These are phyloP conservation scores for Eubucco bourcierii DNA, from an alignment of 2,113 vertebrate genomes.

Conservation along the genomic window DNA sequence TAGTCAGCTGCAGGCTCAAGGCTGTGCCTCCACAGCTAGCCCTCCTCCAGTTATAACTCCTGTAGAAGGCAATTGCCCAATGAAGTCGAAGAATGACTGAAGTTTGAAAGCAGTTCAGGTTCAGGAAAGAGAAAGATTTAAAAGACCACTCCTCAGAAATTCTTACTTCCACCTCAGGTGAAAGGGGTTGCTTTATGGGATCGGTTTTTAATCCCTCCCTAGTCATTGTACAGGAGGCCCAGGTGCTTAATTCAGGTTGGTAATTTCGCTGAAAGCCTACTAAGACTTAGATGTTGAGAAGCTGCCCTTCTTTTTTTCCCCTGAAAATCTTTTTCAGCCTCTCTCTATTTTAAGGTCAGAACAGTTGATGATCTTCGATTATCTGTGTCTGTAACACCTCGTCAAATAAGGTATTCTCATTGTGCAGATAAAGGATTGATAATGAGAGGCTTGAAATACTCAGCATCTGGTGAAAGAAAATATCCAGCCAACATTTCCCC, in stretches of 20 bases:
- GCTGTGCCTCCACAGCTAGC: not conserved
- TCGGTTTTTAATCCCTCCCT: not conserved
- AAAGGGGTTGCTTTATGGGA: not conserved
- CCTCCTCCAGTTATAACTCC: not conserved
- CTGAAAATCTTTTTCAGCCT: not conserved
- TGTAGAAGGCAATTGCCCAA: not conserved
- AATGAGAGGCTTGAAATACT: not conserved
- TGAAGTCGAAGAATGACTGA: not conserved
- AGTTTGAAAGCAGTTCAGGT: not conserved
- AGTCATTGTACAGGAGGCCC: not conserved
- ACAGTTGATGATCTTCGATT: not conserved
- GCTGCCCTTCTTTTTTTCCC: not conserved
- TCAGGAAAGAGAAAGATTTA: not conserved
- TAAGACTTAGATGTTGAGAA: not conserved
- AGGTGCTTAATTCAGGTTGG: not conserved
- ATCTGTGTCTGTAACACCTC: not conserved
- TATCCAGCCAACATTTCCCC: not conserved
- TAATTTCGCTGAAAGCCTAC: not conserved
- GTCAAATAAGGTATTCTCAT: not conserved
- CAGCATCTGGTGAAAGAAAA: not conserved
- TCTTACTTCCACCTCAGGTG: not conserved
- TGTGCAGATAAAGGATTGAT: not conserved
- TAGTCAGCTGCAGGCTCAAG: not conserved
- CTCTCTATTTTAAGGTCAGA: not conserved
- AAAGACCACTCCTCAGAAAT: not conserved